Evolutionary conservation across 1,140 invertebrate genomes (phyloP).

Genomic region (Oreohelix idahoensis): DNA sequence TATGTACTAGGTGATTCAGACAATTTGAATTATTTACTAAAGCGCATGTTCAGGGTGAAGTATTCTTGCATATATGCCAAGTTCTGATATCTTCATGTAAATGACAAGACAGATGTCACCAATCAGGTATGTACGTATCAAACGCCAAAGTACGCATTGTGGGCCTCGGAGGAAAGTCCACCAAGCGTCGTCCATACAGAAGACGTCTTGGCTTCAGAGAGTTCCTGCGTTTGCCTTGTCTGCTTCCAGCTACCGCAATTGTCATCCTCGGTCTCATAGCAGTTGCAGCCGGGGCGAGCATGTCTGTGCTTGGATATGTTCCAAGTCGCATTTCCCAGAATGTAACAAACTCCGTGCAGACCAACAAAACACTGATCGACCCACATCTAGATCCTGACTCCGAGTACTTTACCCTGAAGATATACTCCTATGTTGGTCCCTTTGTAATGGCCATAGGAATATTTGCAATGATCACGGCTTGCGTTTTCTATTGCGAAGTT

Average conservation of each 20-base stretch:
- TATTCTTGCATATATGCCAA: background rate
- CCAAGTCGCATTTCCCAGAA: constrained; percentile 26
- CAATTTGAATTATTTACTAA: too few species aligned
- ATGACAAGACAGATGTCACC: background rate
- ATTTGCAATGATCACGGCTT: constrained; percentile 65
- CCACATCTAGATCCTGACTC: constrained; percentile 11
- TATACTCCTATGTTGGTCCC: constrained; percentile 59
- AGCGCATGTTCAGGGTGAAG: too few species aligned
- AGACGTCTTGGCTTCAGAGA: constrained; percentile 50
- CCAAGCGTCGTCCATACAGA: constrained; percentile 26
- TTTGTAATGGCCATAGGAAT: constrained; percentile 64
- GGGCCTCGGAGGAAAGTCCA: constrained; percentile 16
- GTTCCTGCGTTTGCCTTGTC: constrained; percentile 56
- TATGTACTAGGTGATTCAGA: too few species aligned
- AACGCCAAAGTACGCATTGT: constrained; percentile 34
- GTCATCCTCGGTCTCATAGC: constrained; percentile 53
- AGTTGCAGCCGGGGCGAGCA: constrained; percentile 43
- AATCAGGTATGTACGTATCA: constrained; percentile 26
- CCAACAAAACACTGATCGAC: constrained; percentile 35
- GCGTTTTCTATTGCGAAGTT: constrained; percentile 68
- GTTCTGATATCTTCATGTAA: background rate
- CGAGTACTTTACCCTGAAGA: constrained; percentile 36
- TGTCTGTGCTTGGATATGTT: constrained; percentile 43
- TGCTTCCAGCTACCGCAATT: constrained; percentile 51
- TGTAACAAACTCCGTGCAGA: constrained; percentile 36